Conservation (phyloP, 2,888 invertebrate species). For the Pogonocherus hispidulus region DNA sequence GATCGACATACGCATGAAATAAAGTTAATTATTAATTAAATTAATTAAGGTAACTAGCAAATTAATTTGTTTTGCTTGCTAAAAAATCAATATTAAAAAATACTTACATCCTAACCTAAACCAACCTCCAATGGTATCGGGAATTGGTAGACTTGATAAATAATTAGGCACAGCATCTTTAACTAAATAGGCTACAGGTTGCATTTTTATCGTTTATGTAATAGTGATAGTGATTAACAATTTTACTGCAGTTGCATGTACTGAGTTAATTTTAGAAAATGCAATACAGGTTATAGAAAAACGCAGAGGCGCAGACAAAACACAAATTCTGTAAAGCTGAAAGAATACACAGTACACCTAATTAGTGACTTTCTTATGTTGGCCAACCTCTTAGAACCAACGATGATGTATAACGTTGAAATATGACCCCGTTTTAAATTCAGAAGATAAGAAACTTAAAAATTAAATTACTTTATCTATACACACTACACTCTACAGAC, state of each 20-base stretch:
- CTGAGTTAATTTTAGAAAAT: constrained; percentile 15
- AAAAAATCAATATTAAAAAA: too few species aligned
- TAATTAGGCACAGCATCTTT: constrained; percentile 88
- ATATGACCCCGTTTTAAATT: neutral
- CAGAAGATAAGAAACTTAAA: neutral
- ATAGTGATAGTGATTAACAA: neutral
- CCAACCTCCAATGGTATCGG: constrained; percentile 87
- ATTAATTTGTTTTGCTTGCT: too few species aligned
- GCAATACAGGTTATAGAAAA: neutral
- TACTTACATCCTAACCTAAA: constrained; percentile 85
- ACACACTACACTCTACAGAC: too few species aligned
- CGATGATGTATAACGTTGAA: neutral
- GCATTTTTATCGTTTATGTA: constrained; percentile 41
- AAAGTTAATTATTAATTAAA: too few species aligned
- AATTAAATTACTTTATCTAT: too few species aligned
- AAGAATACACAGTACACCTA: neutral
- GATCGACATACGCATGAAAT: neutral
- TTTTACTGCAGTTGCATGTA: neutral
- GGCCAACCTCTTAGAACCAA: neutral
- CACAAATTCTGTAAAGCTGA: too few species aligned
- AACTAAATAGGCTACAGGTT: constrained; percentile 77
- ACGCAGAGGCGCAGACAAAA: too few species aligned
- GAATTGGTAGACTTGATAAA: constrained; percentile 86
- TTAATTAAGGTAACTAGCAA: too few species aligned
- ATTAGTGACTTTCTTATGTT: neutral